phyloP scores from a whole-genome alignment of 2,888 invertebrate species.

The Mythimna loreyi region DNA sequence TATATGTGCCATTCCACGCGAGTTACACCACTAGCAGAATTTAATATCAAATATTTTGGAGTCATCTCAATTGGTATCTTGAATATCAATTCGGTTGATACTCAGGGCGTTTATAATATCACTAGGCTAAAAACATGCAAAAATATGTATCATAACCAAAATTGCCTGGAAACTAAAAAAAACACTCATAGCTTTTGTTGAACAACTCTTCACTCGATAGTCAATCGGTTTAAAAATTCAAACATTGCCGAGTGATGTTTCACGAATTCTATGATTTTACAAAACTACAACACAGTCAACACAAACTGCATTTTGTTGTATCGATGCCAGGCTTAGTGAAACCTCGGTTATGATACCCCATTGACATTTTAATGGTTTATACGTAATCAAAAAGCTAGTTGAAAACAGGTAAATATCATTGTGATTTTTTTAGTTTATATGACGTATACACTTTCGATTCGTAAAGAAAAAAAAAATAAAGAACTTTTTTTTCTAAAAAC shows the following conservation, averaged over 20 bases:
- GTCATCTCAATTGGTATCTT: no score
- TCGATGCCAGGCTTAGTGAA: neutral
- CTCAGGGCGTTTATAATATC: neutral
- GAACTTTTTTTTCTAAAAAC: no score
- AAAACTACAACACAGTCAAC: neutral
- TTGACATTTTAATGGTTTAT: no score
- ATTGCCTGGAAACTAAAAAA: constrained; percentile 3
- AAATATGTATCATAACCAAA: constrained; percentile 14
- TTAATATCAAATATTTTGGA: no score
- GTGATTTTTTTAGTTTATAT: no score
- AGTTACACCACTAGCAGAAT: no score
- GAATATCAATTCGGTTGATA: no score
- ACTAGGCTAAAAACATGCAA: neutral
- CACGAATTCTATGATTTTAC: neutral
- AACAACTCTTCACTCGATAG: constrained; percentile 4
- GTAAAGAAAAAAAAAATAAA: no score
- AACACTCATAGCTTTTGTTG: constrained; percentile 8
- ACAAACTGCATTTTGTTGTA: neutral
- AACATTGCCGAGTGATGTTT: constrained; percentile 11
- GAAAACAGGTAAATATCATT: no score
- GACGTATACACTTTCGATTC: no score
- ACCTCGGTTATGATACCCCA: neutral
- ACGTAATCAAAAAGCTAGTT: no score
- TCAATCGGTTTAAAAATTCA: constrained; percentile 13
- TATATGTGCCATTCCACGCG: no score